Base-by-base conservation (phyloP, 1,140 invertebrate species). In the Ditylenchus dipsaci region DNA sequence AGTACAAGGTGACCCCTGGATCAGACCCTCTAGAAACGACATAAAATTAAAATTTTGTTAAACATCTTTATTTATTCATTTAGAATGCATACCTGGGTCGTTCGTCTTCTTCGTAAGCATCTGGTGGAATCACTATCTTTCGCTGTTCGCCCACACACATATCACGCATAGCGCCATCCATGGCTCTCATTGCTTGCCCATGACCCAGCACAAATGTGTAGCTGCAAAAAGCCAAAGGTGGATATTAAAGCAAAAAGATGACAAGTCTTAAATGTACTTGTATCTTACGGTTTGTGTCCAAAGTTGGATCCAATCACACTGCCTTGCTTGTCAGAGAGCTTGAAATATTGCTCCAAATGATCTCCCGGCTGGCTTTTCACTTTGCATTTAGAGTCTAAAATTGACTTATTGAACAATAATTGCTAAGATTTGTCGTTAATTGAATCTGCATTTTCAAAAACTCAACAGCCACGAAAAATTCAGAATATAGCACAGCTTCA, bases 311-410 rank as follows among this genome's bases (percentile, higher is more conserved):
- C 79, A 65, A 81, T 78, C 5, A 81, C 73, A 26, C 74, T 78
- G 17, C 79, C 79, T 38, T 74, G 68, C 47, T 72, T 76, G 68
- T 83, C 73, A 3, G 79, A 71, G 13, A 81, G 67, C 61, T 81
- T 81, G 68, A 78, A 81, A 63, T 69, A 81, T 65, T 81, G 79
- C 57, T 81, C 78, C 17, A 81, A 23, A n/a, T 79, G 57, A 65
- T 81, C 79, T 15, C 81, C 81, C 21, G 71, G 17, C 47, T 82
- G 45, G 3, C 73, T 72, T 21, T 62, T 45, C 56, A 83, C 73
- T 58, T 82, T 79, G 49, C 79, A 81, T 60, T 81, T 81, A 1
- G 62, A 64, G 30, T 79, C 78, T 72, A 33, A 61, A 77, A 63
- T 27, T 30, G 67, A 66, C 15, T n/a, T 60, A 21, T 53, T 7